These are phyloP conservation scores for Sebastes taczanowskii DNA, from an alignment of 2,797 vertebrate genomes.

Conservation along the genomic window DNA sequence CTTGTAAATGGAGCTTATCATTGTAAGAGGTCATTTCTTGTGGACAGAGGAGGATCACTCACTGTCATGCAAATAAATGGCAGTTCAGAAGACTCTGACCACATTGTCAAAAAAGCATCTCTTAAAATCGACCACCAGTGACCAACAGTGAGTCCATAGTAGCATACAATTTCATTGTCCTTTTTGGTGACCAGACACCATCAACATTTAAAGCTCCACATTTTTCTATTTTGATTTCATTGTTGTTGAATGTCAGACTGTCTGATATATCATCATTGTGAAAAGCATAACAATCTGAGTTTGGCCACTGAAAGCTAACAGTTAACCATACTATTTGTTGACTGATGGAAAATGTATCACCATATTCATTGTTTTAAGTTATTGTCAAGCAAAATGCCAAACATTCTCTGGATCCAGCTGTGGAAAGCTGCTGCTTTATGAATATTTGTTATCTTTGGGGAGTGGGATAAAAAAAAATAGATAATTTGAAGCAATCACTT, in stretches of 20 bases:
- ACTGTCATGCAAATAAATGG: conserved; percentile 53
- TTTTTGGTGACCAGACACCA: background rate
- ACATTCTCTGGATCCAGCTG: background rate
- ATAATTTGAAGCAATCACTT: background rate
- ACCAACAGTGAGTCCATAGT: background rate
- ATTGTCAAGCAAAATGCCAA: background rate
- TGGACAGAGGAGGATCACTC: conserved; percentile 42
- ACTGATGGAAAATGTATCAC: background rate
- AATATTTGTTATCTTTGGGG: background rate
- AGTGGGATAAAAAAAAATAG: background rate
- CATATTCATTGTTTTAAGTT: background rate
- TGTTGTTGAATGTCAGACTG: background rate
- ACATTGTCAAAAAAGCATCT: conserved; percentile 23
- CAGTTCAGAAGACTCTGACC: conserved; percentile 3
- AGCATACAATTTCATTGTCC: background rate
- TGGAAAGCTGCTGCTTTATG: background rate
- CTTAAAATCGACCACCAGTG: background rate
- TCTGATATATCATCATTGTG: conserved; percentile 6
- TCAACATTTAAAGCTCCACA: background rate
- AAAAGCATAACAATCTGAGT: background rate
- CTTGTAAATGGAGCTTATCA: background rate
- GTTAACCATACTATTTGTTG: background rate
- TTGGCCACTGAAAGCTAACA: background rate
- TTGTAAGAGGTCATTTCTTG: conserved; percentile 34
- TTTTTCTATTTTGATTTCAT: background rate